Evolutionary conservation across 2,888 invertebrate species (phyloP), one percentile per base, ranked within the genome.

Genomic region (Heteropelma amictum): DNA sequence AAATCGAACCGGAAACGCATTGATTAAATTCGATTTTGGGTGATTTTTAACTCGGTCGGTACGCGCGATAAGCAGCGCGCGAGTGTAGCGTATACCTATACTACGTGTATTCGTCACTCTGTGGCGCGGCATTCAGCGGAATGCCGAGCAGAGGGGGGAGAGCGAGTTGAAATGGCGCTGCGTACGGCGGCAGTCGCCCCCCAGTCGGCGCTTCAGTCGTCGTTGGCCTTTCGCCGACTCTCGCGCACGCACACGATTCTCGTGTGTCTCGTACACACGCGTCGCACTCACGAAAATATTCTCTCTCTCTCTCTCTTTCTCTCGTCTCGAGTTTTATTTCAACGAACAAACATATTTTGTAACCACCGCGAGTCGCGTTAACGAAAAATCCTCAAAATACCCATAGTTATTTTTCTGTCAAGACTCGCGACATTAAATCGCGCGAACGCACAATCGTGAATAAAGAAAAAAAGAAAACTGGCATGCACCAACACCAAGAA

Each of bases 131-230:
- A n/a, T n/a, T n/a, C n/a, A n/a, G n/a, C 35, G 35, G 35, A 3
- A 12, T 3, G 8, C 2, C 1, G 26, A 10, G 6, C n/a, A 28
- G 4, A 7, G 14, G 38, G 26, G 38, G 2, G n/a, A 38, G 26
- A 54, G 58, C 12, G 51, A 56, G 47, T 10, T 42, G 72, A 68
- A 63, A 72, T 68, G 72, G 72, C 68, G 69, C n/a, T 53, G 61
- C 23, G 42, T 42, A 28, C 28, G 14, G 45, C 56, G 42, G 14
- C 33, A 14, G 45, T 49, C 60, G 70, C 79, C 61, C 84, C 74
- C 73, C 51, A 64, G 80, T 75, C 76, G 83, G 72, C 84, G 85
- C 81, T 76, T 80, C 80, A 58, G 78, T 80, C 80, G 83, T 77
- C 70, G 77, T 68, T 60, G 74, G 83, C 76, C 77, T 78, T 79